These are phyloP conservation scores for Tholera decimalis DNA, from an alignment of 2,888 invertebrate genomes.

Conservation along the genomic window DNA sequence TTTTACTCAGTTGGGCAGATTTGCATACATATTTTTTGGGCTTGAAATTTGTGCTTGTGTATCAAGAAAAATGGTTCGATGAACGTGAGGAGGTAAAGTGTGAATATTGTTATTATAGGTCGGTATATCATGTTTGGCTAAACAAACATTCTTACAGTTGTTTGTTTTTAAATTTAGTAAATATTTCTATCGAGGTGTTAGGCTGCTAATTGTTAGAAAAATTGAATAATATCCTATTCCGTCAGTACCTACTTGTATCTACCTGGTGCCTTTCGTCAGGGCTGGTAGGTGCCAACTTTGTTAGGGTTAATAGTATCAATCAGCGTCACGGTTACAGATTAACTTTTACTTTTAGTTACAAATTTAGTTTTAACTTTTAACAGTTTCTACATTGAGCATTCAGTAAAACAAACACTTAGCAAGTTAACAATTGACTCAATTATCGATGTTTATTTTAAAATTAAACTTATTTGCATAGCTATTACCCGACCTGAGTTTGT, in stretches of 20 bases:
- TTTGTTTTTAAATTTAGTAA: slow-evolving; percentile 27
- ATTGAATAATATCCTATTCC: slow-evolving; percentile 15
- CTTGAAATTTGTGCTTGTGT: neutral
- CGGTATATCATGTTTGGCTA: slow-evolving; percentile 9
- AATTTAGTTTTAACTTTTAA: slow-evolving; percentile 39
- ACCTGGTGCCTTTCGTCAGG: slow-evolving; percentile 6
- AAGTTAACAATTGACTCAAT: slow-evolving; percentile 47
- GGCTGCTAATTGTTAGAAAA: slow-evolving; percentile 19
- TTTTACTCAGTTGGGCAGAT: slow-evolving; percentile 4
- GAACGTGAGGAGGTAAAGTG: neutral
- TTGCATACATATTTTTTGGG: neutral
- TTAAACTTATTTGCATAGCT: slow-evolving; percentile 61
- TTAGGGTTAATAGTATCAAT: slow-evolving; percentile 24
- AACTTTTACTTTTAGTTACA: slow-evolving; percentile 34
- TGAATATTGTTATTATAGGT: neutral
- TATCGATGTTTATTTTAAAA: slow-evolving; percentile 58
- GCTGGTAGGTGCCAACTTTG: slow-evolving; percentile 24
- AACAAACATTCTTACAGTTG: slow-evolving; percentile 1
- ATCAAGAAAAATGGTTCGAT: neutral
- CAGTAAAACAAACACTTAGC: slow-evolving; percentile 50
- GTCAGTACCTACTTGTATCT: neutral
- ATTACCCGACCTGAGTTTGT: slow-evolving; percentile 63
- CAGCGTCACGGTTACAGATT: slow-evolving; percentile 14
- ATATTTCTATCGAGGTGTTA: slow-evolving; percentile 1
- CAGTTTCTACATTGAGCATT: slow-evolving; percentile 43